Conservation (phyloP, 23 tunicate genomes). For the Trididemnum miniatum region DNA sequence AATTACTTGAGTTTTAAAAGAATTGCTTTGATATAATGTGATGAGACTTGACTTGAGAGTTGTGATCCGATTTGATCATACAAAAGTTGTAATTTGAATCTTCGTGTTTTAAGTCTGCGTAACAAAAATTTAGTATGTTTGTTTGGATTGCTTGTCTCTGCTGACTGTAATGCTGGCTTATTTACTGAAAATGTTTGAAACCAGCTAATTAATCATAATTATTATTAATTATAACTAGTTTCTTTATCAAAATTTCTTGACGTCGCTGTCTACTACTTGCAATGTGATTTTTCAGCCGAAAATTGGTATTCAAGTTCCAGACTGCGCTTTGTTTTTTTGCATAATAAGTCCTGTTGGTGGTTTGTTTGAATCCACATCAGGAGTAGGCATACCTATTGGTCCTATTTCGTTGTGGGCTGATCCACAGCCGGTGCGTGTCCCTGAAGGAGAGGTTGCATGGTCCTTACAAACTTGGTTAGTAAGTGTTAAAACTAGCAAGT, state of each 20-base stretch:
- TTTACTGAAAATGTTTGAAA: too few species aligned
- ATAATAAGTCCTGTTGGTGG: constrained; percentile 53
- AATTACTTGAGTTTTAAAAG: too few species aligned
- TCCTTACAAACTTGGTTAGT: constrained; percentile 53
- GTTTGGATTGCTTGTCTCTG: too few species aligned
- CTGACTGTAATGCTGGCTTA: too few species aligned
- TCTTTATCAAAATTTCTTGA: background rate
- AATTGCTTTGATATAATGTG: too few species aligned
- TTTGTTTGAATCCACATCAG: constrained; percentile 35
- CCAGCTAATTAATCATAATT: too few species aligned
- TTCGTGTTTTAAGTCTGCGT: too few species aligned
- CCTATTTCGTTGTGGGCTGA: constrained; percentile 60
- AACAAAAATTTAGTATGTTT: too few species aligned
- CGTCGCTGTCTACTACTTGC: background rate
- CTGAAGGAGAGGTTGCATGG: constrained; percentile 56
- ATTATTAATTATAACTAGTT: too few species aligned
- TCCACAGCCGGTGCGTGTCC: constrained; percentile 27
- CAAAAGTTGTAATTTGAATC: too few species aligned
- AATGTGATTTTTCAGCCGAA: background rate
- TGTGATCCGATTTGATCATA: too few species aligned
- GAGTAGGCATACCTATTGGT: background rate
- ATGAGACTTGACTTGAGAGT: too few species aligned
- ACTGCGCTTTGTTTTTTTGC: constrained; percentile 29
- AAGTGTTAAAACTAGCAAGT: background rate
- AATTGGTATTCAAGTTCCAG: constrained; percentile 17